Base-by-base conservation (phyloP, 2,888 invertebrate genomes). In the Harpagoxenus sublaevis region DNA sequence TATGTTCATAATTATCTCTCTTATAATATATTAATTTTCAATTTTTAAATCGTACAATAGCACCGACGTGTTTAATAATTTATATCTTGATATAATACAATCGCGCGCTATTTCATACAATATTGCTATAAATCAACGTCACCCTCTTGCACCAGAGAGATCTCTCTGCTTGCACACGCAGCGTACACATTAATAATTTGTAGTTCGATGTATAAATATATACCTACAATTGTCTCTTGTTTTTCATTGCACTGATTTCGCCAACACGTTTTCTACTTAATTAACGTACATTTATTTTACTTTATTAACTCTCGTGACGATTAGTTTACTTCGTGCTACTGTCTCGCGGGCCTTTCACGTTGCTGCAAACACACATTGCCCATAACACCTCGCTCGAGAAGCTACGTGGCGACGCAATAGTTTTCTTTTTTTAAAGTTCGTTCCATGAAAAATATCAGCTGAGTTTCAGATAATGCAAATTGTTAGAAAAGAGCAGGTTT, bases 401-500 rank as follows among this genome's bases (percentile, higher is more conserved):
- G 23, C 18, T 53, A 53, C 4, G 39, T 18, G 65, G 23, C n/a
- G 39, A 51, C 15, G 74, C 28, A 60, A 51, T 35, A 65, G 42
- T 66, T 65, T 65, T 65, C 53, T 65, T 3, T 66, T 66, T 65
- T 39, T 48, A 23, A 23, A 55, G 77, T 55, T 53, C 0, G 5
- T 15, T 60, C 9, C 12, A 65, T 0, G 12, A 39, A 55, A 42
- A 28, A 75, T 15, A 35, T 9, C 15, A n/a, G 18, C 51, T 35
- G 3, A 53, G 18, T 23, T 65, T 65, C 2, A 53, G n/a, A 77
- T 39, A 53, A 66, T 53, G n/a, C 39, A 65, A 53, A 53, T 39
- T 65, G 2, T 53, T 55, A 8, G 66, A 77, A 77, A 65, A 42
- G 12, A 42, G n/a, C 28, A 35, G 65, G 66, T 53, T 42, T 65